Conservation (phyloP, 1,140 invertebrate species). For the Episyrphus balteatus region DNA sequence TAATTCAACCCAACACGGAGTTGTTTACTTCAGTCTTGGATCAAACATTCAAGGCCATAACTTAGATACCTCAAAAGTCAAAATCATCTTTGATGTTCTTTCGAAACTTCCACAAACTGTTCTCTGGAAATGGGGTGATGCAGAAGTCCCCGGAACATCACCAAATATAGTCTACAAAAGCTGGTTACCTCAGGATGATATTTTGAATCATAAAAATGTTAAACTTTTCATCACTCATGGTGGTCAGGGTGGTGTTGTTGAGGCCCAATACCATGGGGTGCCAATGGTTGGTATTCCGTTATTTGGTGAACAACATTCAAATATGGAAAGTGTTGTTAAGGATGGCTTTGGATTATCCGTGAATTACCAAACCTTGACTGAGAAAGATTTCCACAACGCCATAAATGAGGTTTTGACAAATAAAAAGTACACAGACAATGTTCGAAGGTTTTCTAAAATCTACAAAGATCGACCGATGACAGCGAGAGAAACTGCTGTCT, state of each 20-base stretch:
- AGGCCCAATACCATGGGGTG: slow-evolving; percentile 38
- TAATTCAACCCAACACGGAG: slow-evolving; percentile 34
- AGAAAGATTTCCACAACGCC: slow-evolving; percentile 6
- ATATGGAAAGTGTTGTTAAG: slow-evolving; percentile 5
- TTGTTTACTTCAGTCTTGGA: slow-evolving; percentile 48
- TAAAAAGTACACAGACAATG: slow-evolving; percentile 8
- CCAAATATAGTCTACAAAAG: slow-evolving; percentile 43
- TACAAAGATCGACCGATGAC: slow-evolving; percentile 29
- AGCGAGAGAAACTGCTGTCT: slow-evolving; percentile 35
- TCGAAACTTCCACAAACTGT: slow-evolving; percentile 35
- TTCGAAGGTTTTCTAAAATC: slow-evolving; percentile 13
- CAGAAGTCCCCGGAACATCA: slow-evolving; percentile 32
- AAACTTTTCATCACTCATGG: slow-evolving; percentile 43
- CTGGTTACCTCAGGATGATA: slow-evolving; percentile 46
- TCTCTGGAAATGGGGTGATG: slow-evolving; percentile 40
- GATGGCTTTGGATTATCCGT: slow-evolving; percentile 19
- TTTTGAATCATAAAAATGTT: slow-evolving; percentile 37
- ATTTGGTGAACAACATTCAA: slow-evolving; percentile 21
- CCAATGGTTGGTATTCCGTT: slow-evolving; percentile 39
- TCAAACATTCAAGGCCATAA: slow-evolving; percentile 33
- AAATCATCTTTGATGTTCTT: slow-evolving; percentile 37
- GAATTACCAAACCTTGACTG: slow-evolving; percentile 1
- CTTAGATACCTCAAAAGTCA: slow-evolving; percentile 28
- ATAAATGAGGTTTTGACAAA: slow-evolving; percentile 14
- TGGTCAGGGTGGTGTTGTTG: slow-evolving; percentile 40